Evolutionary conservation across 2,797 vertebrate genomes (phyloP).

Genomic region (Gymnocypris eckloni): DNA sequence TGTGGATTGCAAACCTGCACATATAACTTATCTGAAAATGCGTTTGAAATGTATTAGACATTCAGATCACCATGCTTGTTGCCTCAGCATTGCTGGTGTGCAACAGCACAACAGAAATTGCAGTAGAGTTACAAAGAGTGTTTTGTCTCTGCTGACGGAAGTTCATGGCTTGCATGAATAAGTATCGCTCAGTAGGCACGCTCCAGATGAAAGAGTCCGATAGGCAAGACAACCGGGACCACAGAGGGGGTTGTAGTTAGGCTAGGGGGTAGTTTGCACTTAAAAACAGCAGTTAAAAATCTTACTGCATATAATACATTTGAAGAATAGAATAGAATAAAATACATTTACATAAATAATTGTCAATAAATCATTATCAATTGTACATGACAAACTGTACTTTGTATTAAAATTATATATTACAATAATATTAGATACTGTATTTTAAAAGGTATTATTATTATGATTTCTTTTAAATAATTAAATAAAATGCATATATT

Average conservation of each 20-base stretch:
- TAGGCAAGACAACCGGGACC: slow-evolving; percentile 54
- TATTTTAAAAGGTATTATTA: neutral
- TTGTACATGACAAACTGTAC: neutral
- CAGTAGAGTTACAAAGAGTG: slow-evolving; percentile 62
- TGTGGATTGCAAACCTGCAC: slow-evolving; percentile 51
- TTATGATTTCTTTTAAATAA: neutral
- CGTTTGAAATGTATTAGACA: slow-evolving; percentile 52
- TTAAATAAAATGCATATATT: neutral
- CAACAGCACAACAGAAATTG: slow-evolving; percentile 59
- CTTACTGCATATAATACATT: neutral
- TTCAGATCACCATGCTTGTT: slow-evolving; percentile 49
- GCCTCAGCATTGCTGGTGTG: slow-evolving; percentile 53
- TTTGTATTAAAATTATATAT: neutral
- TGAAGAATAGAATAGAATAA: neutral
- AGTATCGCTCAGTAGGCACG: slow-evolving; percentile 56
- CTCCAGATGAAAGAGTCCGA: slow-evolving; percentile 57
- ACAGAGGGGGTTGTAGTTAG: slow-evolving; percentile 28
- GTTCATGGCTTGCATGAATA: slow-evolving; percentile 62
- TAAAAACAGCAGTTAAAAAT: slow-evolving; percentile 10
- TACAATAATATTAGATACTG: neutral
- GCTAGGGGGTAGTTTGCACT: neutral
- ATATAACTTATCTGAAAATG: slow-evolving; percentile 48
- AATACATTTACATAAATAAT: neutral
- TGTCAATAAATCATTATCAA: neutral
- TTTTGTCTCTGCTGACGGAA: slow-evolving; percentile 60